Percentiles rank a stretch among this genome's conserved stretches.
Conservation (phyloP, 2,113 vertebrate species). For the Candoia aspera region DNA sequence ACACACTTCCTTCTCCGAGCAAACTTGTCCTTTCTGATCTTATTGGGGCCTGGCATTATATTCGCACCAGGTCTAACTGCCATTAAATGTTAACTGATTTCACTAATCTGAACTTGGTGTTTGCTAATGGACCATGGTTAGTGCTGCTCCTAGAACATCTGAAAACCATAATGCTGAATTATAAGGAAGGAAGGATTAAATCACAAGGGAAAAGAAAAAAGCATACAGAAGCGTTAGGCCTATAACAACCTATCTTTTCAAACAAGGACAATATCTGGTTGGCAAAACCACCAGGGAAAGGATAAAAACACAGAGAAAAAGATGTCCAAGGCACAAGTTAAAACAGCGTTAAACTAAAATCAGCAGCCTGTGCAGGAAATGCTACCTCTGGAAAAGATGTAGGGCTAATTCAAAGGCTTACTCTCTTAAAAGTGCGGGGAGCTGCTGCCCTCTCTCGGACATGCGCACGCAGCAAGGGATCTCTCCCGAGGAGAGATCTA, state of each 20-base stretch:
- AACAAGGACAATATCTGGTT: neutral
- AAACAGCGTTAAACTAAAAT: constrained; percentile 31
- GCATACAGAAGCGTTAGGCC: accelerated
- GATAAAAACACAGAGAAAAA: neutral
- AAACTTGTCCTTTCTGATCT: neutral
- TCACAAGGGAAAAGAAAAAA: neutral
- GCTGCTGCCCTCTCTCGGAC: constrained; percentile 77
- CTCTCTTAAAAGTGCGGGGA: constrained; percentile 37
- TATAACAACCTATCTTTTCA: neutral
- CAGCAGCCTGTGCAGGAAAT: constrained; percentile 45
- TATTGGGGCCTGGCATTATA: neutral
- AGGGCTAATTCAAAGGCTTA: constrained; percentile 11
- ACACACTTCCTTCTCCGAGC: neutral
- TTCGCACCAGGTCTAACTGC: neutral
- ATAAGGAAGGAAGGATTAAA: neutral
- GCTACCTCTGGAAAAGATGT: constrained; percentile 7
- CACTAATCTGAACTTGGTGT: neutral
- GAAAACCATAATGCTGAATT: neutral
- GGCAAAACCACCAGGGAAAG: neutral
- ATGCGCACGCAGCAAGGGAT: constrained; percentile 54
- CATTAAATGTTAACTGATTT: neutral
- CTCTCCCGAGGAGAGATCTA: constrained; percentile 40
- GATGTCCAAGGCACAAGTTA: neutral
- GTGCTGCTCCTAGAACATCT: neutral
- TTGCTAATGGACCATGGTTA: neutral